Base-by-base conservation (phyloP, 1,140 invertebrate genomes). In the Vollenhovia emeryi region DNA sequence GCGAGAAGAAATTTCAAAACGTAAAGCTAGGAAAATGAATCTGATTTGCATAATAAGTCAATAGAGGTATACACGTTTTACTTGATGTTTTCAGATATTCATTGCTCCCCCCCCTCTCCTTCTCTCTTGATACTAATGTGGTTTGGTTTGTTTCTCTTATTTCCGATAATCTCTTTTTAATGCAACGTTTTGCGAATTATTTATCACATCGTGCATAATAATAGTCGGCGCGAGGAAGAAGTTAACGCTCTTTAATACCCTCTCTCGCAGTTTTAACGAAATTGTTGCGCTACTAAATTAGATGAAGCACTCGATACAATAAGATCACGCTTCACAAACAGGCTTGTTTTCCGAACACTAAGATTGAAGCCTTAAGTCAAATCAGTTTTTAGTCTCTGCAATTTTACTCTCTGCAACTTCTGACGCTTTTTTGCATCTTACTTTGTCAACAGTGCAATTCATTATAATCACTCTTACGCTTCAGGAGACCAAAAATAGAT, bases 161-260 rank as follows among this genome's bases (percentile, higher is more conserved):
- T 18, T 52, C 3, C 11, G 9, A 27, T n/a, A 30, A 50, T 36
- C 27, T 50, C 45, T 73, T 52, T 74, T 24, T 52, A 36, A 55
- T 52, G 5, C 21, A 73, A 73, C 21, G 33, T 55, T 73, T 74
- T 57, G 18, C 7, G 11, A 18, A 74, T 74, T 74, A 55, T 55
- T 69, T 45, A 45, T 45, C n/a, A 57, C n/a, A 24, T 33, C 5
- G n/a, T 73, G 21, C 33, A 52, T 57, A 74, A 55, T 27, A 74
- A 74, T 18, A 74, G 30, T 2, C 6, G 30, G 11, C 18, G 30
- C 1, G 27, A 52, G 2, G 9, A 73, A 73, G 30, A 52, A 71
- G n/a, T 52, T 73, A 21, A 36, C 45, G 24, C 21, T 75, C 21
- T 69, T 69, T 69, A 69, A 69, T 15, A 3, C 24, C 6, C 18